Conservation (phyloP, 2,797 vertebrate genomes). For the Mus spretus region DNA sequence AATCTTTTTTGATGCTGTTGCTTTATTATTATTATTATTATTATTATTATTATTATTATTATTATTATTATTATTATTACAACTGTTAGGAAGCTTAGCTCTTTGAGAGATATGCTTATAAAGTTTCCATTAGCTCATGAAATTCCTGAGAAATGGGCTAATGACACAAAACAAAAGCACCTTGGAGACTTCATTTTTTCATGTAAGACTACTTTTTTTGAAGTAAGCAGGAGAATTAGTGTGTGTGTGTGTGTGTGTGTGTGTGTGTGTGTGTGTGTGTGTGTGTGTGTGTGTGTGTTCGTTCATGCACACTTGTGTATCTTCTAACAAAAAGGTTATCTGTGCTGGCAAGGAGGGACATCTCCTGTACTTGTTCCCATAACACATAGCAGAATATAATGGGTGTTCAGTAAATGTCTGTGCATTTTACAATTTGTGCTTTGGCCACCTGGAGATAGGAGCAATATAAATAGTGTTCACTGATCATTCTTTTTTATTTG, state of each 20-base stretch:
- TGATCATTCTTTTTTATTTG: background rate
- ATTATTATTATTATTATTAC: constrained; percentile 8
- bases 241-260: background rate
- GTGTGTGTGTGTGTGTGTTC: too few relatives aligned
- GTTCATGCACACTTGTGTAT: background rate
- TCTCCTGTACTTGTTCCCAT: background rate
- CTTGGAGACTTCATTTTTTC: background rate
- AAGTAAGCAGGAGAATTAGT: background rate
- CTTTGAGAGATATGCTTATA: background rate
- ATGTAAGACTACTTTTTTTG: background rate
- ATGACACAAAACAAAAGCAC: background rate
- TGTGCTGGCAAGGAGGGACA: too few relatives aligned
- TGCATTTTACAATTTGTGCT: background rate
- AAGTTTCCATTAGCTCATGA: background rate
- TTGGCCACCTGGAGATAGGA: background rate
- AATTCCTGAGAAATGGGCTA: background rate
- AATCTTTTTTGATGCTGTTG: background rate
- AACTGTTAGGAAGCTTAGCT: background rate
- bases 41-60: constrained; percentile 10
- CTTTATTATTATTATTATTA: constrained; percentile 1
- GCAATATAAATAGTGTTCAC: background rate
- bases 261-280: too few relatives aligned
- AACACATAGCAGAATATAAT: background rate
- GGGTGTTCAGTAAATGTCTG: background rate
- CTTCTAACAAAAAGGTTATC: background rate